Percentiles rank a stretch among this genome's conserved stretches.
phyloP scores from a whole-genome alignment of 2,888 invertebrate species.

The Lepidonotus clava region DNA sequence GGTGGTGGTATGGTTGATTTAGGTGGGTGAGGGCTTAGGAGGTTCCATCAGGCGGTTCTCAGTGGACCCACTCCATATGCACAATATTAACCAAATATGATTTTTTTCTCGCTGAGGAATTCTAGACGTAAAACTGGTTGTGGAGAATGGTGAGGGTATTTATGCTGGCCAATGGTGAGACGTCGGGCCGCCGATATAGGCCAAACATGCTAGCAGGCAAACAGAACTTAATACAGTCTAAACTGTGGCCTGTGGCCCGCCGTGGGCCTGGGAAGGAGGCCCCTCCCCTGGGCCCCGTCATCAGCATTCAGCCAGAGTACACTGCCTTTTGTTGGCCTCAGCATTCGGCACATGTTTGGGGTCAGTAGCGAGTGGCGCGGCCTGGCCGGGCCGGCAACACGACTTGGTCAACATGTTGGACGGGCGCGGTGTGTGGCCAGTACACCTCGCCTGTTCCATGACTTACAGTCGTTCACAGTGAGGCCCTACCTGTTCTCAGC shows the following conservation, averaged over 20 bases:
- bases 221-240: slow-evolving; percentile 50
- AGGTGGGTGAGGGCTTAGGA: too few relatives aligned
- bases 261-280: not conserved
- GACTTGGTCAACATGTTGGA: slow-evolving; percentile 4
- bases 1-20: too few relatives aligned
- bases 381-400: not conserved
- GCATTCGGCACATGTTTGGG: slow-evolving; percentile 8
- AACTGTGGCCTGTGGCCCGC: slow-evolving; percentile 6
- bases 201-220: slow-evolving; percentile 28
- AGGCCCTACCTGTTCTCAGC: too few relatives aligned
- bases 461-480: too few relatives aligned
- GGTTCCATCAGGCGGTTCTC: too few relatives aligned
- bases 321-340: slow-evolving; percentile 9
- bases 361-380: not conserved
- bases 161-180: too few relatives aligned
- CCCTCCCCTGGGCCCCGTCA: not conserved
- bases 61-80: too few relatives aligned
- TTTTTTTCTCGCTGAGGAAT: not conserved
- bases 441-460: too few relatives aligned
- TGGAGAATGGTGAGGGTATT: not conserved
- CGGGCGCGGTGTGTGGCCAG: not conserved
- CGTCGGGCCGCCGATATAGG: slow-evolving; percentile 1
- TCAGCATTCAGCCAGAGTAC: slow-evolving; percentile 37
- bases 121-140: not conserved
- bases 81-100: too few relatives aligned